Conservation (phyloP, 2,888 invertebrate genomes). For the Eilema depressum region DNA sequence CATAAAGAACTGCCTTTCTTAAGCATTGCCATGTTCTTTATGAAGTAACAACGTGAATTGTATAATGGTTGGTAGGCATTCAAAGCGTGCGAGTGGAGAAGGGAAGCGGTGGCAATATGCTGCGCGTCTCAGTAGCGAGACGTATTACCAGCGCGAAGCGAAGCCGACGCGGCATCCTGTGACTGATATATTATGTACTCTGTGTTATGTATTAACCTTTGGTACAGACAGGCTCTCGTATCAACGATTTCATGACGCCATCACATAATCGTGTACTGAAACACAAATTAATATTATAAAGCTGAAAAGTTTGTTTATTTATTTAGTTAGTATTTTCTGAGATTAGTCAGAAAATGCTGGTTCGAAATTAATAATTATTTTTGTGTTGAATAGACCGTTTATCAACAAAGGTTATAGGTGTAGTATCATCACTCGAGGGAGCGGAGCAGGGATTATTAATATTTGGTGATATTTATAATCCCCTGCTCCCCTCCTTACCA, state of each 20-base stretch:
- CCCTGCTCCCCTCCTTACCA: no score
- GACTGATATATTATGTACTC: slow-evolving; percentile 46
- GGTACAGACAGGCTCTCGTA: slow-evolving; percentile 33
- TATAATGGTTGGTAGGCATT: slow-evolving; percentile 67
- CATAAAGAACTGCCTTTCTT: slow-evolving; percentile 35
- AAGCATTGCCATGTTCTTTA: slow-evolving; percentile 46
- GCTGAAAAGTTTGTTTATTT: no score
- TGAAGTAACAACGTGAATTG: slow-evolving; percentile 55
- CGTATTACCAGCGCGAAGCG: slow-evolving; percentile 52
- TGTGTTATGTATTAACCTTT: slow-evolving; percentile 27
- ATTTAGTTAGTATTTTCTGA: no score
- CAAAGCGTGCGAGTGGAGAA: slow-evolving; percentile 45
- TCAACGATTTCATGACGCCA: slow-evolving; percentile 40
- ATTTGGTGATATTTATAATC: no score
- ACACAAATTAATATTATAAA: no score
- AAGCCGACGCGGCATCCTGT: slow-evolving; percentile 42
- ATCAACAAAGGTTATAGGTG: no score
- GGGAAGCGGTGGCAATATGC: slow-evolving; percentile 28
- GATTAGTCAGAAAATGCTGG: no score
- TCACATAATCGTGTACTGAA: slow-evolving; percentile 31
- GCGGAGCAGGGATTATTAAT: no score
- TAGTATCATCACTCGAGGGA: no score
- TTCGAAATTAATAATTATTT: no score
- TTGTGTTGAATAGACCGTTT: no score
- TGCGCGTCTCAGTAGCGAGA: slow-evolving; percentile 50